phyloP scores from a whole-genome alignment of 2,888 invertebrate genomes.

The Luffia ferchaultella region DNA sequence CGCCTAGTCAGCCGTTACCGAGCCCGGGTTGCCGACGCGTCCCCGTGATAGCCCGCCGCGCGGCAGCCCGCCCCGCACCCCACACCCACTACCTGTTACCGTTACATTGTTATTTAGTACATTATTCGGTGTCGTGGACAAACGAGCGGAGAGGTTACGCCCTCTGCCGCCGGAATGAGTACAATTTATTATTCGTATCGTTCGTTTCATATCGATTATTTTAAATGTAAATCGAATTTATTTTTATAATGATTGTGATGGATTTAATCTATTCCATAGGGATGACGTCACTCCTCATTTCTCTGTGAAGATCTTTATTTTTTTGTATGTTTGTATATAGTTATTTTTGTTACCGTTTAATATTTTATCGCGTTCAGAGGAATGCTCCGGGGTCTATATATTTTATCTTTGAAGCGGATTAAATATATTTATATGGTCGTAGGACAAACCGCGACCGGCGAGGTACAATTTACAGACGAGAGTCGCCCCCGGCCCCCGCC shows the following conservation, averaged over 20 bases:
- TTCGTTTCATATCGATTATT: background rate
- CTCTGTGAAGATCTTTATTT: slow-evolving; percentile 61
- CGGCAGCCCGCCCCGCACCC: slow-evolving; percentile 3
- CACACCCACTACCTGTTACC: background rate
- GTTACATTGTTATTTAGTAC: background rate
- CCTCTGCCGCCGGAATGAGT: too few relatives aligned
- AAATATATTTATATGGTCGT: background rate
- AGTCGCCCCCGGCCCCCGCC: slow-evolving; percentile 14
- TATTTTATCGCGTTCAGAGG: slow-evolving; percentile 24
- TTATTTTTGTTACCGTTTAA: slow-evolving; percentile 19
- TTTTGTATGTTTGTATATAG: slow-evolving; percentile 48
- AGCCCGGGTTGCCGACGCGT: slow-evolving; percentile 1
- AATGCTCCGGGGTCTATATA: slow-evolving; percentile 24
- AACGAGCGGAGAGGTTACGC: background rate
- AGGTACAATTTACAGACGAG: slow-evolving; percentile 14
- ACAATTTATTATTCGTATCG: too few relatives aligned
- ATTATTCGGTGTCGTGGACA: slow-evolving; percentile 3
- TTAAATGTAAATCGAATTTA: background rate
- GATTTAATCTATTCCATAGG: slow-evolving; percentile 28
- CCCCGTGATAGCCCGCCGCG: background rate
- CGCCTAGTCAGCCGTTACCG: background rate
- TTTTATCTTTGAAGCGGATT: background rate
- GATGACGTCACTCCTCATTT: slow-evolving; percentile 51
- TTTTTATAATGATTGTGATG: slow-evolving; percentile 2
- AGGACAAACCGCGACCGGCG: slow-evolving; percentile 16